Evolutionary conservation across 2,113 vertebrate species (phyloP).

Genomic region (Ciconia boyciana): DNA sequence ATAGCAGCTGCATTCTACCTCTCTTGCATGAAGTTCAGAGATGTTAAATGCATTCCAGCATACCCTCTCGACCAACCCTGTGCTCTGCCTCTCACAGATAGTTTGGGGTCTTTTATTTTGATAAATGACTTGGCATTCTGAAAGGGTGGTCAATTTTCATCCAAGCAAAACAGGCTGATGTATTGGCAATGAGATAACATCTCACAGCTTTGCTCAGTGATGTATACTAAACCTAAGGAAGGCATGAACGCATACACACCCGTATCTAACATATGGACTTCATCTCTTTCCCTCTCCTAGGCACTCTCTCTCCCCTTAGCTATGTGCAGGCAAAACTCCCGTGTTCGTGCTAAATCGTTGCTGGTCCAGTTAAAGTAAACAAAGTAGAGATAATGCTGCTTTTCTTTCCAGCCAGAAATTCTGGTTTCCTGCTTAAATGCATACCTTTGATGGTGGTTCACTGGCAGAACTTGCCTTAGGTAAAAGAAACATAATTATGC

Average conservation of each 20-base stretch:
- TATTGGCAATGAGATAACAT: constrained; percentile 26
- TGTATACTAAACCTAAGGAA: constrained; percentile 9
- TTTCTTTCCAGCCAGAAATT: constrained; percentile 66
- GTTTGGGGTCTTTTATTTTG: background rate
- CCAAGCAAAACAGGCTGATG: constrained; percentile 20
- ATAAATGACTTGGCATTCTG: background rate
- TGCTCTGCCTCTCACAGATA: background rate
- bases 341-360: background rate
- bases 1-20: background rate
- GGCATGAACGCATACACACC: background rate
- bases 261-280: background rate
- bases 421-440: constrained; percentile 59
- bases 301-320: background rate
- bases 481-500: constrained; percentile 60
- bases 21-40: background rate
- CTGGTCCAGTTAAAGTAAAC: constrained; percentile 39
- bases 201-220: constrained; percentile 22
- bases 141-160: background rate
- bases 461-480: constrained; percentile 53
- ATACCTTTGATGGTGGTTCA: constrained; percentile 48
- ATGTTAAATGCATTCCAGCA: background rate
- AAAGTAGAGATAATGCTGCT: constrained; percentile 45
- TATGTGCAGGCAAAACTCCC: constrained; percentile 2
- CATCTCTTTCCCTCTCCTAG: background rate
- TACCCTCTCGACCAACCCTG: background rate